Evolutionary conservation across 2,113 vertebrate genomes (phyloP).

Genomic region (Taurulus bubalis): DNA sequence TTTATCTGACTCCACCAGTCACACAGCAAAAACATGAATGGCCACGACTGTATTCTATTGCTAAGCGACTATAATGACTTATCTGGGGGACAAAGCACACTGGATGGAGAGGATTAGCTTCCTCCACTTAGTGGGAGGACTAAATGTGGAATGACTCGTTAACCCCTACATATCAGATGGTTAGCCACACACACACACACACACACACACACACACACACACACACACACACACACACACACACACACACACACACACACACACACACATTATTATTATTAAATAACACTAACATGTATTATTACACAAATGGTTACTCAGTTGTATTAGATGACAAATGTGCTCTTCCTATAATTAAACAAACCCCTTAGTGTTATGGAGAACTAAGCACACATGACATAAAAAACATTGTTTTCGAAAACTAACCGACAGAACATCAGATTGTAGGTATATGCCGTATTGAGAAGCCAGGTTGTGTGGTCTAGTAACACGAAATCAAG

Average conservation of each 20-base stretch:
- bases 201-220: neutral
- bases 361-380: neutral
- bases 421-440: neutral
- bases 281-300: neutral
- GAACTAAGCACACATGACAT: neutral
- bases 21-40: neutral
- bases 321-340: neutral
- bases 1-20: slow-evolving; percentile 10
- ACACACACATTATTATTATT: neutral
- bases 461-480: neutral
- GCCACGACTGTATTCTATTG: neutral
- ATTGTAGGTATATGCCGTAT: neutral
- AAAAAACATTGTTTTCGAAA: neutral
- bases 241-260: neutral
- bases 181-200: neutral
- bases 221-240: neutral
- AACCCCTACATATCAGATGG: neutral
- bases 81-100: neutral
- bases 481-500: slow-evolving; percentile 32
- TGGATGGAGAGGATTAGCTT: neutral
- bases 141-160: neutral
- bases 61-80: slow-evolving; percentile 3
- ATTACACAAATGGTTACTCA: neutral
- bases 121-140: neutral
- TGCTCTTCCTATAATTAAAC: neutral